These are phyloP conservation scores for Acrocyrtus sp. DNA, from an alignment of 2,888 invertebrate genomes.

Conservation along the genomic window DNA sequence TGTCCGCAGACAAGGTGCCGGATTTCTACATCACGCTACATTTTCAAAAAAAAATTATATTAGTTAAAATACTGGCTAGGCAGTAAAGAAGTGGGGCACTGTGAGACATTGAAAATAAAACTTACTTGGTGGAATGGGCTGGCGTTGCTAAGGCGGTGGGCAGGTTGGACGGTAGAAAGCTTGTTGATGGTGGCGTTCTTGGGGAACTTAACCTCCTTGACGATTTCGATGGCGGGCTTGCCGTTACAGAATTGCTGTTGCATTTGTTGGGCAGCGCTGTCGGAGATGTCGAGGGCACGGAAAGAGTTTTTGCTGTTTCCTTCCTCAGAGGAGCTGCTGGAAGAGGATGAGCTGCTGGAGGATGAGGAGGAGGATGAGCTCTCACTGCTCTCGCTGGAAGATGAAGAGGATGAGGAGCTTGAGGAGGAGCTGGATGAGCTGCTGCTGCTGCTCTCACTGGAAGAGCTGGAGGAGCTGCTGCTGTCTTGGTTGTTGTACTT, in stretches of 20 bases:
- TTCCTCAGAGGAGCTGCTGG: slow-evolving; percentile 12
- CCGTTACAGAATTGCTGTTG: slow-evolving; percentile 34
- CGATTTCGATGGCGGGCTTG: slow-evolving; percentile 23
- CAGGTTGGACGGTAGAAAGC: slow-evolving; percentile 29
- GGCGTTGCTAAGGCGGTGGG: slow-evolving; percentile 29
- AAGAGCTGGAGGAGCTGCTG: slow-evolving; percentile 7
- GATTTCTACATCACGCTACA: slow-evolving; percentile 20
- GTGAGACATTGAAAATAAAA: neutral
- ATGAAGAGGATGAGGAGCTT: neutral
- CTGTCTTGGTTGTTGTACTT: neutral
- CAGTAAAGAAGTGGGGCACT: neutral
- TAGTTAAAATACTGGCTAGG: too few species aligned
- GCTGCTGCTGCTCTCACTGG: neutral
- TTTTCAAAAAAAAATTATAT: neutral
- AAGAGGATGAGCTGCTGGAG: slow-evolving; percentile 9
- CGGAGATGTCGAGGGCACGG: slow-evolving; percentile 27
- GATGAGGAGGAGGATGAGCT: slow-evolving; percentile 12
- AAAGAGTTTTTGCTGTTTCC: slow-evolving; percentile 13
- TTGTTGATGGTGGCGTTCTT: slow-evolving; percentile 31
- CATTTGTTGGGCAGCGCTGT: slow-evolving; percentile 22
- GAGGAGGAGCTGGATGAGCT: slow-evolving; percentile 3
- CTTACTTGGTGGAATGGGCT: slow-evolving; percentile 40
- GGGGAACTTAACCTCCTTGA: slow-evolving; percentile 29
- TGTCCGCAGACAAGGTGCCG: slow-evolving; percentile 28
- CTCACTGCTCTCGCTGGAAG: slow-evolving; percentile 3